A percentile compares a stretch with the other conserved stretches of the same genome.
Conservation (phyloP, 2,888 invertebrate species). For the Coleophora flavipennella region DNA sequence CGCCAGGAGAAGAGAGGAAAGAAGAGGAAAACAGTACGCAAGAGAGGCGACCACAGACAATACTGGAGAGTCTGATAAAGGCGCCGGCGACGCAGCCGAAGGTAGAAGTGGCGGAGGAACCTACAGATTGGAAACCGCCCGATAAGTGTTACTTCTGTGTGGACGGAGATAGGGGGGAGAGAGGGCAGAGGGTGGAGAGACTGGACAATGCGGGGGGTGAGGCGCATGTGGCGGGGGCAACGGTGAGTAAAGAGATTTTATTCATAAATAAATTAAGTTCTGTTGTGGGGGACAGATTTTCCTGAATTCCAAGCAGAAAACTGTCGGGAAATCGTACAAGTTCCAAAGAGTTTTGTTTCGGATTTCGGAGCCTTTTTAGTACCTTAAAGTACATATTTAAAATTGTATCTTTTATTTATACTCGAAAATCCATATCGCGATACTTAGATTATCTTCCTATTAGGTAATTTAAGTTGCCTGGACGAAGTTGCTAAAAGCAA, state of each 20-base stretch:
- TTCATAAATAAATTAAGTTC: no score
- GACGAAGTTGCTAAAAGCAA: no score
- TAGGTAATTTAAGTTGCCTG: no score
- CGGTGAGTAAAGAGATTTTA: slow-evolving; percentile 25
- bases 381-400: no score
- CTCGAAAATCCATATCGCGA: no score
- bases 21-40: slow-evolving; percentile 24
- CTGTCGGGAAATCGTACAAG: no score
- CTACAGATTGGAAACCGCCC: slow-evolving; percentile 85
- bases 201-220: slow-evolving; percentile 24
- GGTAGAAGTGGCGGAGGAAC: slow-evolving; percentile 53
- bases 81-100: slow-evolving; percentile 62
- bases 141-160: slow-evolving; percentile 89
- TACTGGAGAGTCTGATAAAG: slow-evolving; percentile 68
- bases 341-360: no score
- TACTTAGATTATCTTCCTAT: no score
- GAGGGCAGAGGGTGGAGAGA: slow-evolving; percentile 14
- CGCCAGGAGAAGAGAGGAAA: slow-evolving; percentile 41
- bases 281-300: no score
- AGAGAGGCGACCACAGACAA: slow-evolving; percentile 57
- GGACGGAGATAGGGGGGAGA: slow-evolving; percentile 42
- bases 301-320: no score
- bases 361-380: no score
- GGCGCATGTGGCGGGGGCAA: slow-evolving; percentile 28
- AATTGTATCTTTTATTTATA: no score